Base-by-base conservation (phyloP, 2,797 vertebrate species). In the Enteromius unitaeniatus region DNA sequence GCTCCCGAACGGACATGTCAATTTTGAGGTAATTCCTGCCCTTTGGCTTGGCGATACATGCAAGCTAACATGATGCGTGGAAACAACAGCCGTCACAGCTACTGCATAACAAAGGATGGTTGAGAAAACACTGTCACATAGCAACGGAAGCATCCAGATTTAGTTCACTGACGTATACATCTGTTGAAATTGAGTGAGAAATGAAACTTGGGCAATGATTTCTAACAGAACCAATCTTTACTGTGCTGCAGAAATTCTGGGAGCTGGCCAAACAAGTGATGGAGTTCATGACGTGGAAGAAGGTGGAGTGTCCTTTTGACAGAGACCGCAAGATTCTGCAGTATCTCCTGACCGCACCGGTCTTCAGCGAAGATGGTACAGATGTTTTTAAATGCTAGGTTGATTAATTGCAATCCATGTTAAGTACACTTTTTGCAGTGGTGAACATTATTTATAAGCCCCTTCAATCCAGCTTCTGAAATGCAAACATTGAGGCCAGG, bases 201-300 rank as follows among this genome's bases (percentile, higher is more conserved):
- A 86, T 40, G 76, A 73, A 79, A 68, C 78, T 9, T 58, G 23
- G 34, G 65, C 26, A 34, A 75, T 77, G 70, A 23, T 28, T 6
- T 14, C 70, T 84, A 75, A 86, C 77, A n/a, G 45, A 76, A 34
- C 0, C 1, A 34, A 70, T 64, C 49, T 79, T 73, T 17, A 14
- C 53, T 80, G 23, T 67, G 45, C 60, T 83, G 42, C 85, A 95
- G 98, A 99, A 99, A 96, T 98, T 98, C 92, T 98, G 97, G 97
- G 97, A 99, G 86, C 34, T 99, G 67, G 96, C 97, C 88, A 98
- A 97, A 88, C 97, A 97, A 92, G 96, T 99, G 86, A 96, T 95
- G 34, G 97, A 99, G 87, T 97, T 99, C 87, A 97, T 99, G 96
- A 95, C 94, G 0, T 99, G 98, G 97, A 97, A 96, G 89, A 96